phyloP scores from a whole-genome alignment of 2,888 invertebrate genomes.

The Plebejus argus region DNA sequence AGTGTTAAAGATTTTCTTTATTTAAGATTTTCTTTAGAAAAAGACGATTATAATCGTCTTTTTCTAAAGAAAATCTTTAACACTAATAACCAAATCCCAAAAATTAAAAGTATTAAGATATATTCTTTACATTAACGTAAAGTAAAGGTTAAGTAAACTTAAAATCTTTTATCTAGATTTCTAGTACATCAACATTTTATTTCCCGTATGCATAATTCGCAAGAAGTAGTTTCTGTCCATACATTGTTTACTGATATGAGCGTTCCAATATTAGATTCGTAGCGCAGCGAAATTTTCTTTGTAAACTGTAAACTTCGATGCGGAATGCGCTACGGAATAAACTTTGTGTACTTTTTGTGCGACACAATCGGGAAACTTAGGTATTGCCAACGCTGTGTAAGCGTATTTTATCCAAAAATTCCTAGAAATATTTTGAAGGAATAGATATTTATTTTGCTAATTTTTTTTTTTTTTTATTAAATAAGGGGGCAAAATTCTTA shows the following conservation, averaged over 20 bases:
- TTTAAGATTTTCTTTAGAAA: too few relatives aligned
- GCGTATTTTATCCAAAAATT: background rate
- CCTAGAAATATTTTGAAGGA: background rate
- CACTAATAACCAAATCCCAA: too few relatives aligned
- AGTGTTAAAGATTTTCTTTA: too few relatives aligned
- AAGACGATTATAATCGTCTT: too few relatives aligned
- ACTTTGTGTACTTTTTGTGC: slow-evolving; percentile 17
- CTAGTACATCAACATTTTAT: slow-evolving; percentile 30
- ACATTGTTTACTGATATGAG: slow-evolving; percentile 36
- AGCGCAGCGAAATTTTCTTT: slow-evolving; percentile 37
- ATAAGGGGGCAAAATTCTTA: too few relatives aligned
- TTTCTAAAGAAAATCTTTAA: too few relatives aligned
- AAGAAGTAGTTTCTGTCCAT: slow-evolving; percentile 36
- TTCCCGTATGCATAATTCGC: slow-evolving; percentile 7
- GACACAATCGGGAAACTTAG: slow-evolving; percentile 11
- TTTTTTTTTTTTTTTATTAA: too few relatives aligned
- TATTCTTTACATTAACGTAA: too few relatives aligned
- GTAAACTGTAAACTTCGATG: slow-evolving; percentile 37
- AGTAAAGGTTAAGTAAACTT: too few relatives aligned
- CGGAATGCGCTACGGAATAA: slow-evolving; percentile 23
- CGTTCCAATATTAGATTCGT: slow-evolving; percentile 38
- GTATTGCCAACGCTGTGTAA: slow-evolving; percentile 23
- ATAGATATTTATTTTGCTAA: background rate
- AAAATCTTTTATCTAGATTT: background rate
- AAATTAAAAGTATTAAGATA: too few relatives aligned